A percentile compares a stretch with the other conserved stretches of the same genome.
Conservation (phyloP, 1,140 invertebrate genomes). For the Harpegnathos saltator region DNA sequence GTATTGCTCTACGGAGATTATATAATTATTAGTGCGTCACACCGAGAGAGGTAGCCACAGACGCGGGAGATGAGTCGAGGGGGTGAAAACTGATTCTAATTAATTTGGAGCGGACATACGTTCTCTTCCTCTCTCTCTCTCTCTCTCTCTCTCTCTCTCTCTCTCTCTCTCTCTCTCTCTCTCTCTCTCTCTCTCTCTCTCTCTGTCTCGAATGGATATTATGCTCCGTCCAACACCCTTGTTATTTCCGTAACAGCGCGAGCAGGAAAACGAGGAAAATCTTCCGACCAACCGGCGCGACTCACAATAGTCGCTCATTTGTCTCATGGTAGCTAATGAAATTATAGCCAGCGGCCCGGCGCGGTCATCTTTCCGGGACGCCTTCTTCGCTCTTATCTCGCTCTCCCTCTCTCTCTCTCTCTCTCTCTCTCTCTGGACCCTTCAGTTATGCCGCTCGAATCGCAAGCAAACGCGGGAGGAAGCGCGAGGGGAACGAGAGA, state of each 20-base stretch:
- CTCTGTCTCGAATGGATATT: conserved; percentile 52
- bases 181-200: too few relatives aligned
- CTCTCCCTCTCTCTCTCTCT: conserved; percentile 8
- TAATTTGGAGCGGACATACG: conserved; percentile 60
- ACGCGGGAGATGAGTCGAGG: too few relatives aligned
- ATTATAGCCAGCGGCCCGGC: conserved; percentile 82
- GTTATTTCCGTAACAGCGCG: conserved; percentile 71
- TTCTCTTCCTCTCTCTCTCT: background rate
- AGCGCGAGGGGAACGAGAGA: conserved; percentile 8
- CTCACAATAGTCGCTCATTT: conserved; percentile 85
- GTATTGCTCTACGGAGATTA: conserved; percentile 5
- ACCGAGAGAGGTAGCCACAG: too few relatives aligned
- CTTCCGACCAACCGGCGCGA: conserved; percentile 84
- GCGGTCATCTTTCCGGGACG: conserved; percentile 78
- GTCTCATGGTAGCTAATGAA: conserved; percentile 85
- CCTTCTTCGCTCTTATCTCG: conserved; percentile 51
- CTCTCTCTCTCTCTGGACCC: conserved; percentile 4
- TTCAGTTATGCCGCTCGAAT: conserved; percentile 19
- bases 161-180: background rate
- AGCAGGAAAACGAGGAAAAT: conserved; percentile 72
- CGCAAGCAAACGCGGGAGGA: conserved; percentile 28
- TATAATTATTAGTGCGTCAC: background rate
- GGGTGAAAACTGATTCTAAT: conserved; percentile 42
- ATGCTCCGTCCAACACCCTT: conserved; percentile 72
- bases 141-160: too few relatives aligned